Conservation (phyloP, 2,113 vertebrate genomes). For the Gavia stellata region DNA sequence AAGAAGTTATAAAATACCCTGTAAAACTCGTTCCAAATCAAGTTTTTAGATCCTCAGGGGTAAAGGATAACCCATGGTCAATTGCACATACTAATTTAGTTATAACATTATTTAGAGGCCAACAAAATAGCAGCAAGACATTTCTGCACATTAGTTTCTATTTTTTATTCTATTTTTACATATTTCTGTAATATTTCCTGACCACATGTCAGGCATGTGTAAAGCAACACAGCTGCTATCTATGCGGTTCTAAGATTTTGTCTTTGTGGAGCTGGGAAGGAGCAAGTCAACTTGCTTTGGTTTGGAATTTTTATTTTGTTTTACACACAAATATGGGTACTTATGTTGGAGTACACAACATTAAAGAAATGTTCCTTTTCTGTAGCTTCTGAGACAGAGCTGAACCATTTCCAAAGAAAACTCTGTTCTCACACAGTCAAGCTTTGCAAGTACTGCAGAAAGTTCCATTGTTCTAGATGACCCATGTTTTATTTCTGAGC, state of each 20-base stretch:
- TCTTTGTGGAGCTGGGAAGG: neutral
- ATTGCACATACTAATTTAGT: neutral
- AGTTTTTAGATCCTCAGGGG: neutral
- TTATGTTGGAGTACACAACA: neutral
- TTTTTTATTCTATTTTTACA: neutral
- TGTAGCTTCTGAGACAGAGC: neutral
- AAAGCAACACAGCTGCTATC: neutral
- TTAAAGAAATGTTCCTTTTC: neutral
- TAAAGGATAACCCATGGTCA: neutral
- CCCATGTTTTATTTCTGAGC: neutral
- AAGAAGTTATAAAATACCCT: neutral
- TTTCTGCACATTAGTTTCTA: neutral
- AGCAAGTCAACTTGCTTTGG: neutral
- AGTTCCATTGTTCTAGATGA: neutral
- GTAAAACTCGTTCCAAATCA: neutral
- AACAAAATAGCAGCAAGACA: neutral
- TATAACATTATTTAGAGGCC: neutral
- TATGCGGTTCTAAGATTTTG: neutral
- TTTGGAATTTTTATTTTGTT: neutral
- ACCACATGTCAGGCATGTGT: neutral
- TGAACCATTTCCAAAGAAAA: neutral
- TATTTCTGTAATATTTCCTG: neutral
- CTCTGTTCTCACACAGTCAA: neutral
- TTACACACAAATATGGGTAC: neutral
- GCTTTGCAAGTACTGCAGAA: neutral